phyloP scores from a whole-genome alignment of 2,888 invertebrate species.

The Drosophila acutilabella region DNA sequence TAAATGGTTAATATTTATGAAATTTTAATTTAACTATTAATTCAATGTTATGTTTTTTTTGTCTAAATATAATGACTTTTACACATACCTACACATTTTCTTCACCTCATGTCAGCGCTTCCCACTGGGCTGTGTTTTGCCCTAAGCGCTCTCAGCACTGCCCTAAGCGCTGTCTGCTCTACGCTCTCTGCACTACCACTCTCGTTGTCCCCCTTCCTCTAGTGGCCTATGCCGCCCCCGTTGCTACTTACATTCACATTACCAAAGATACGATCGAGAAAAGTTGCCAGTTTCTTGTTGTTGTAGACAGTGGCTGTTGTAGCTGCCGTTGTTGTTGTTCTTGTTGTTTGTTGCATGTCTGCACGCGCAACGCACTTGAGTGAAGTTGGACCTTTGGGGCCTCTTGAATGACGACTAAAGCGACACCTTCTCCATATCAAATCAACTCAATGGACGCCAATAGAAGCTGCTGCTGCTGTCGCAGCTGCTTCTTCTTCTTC shows the following conservation, averaged over 20 bases:
- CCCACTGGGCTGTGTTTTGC: no score
- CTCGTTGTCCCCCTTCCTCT: neutral
- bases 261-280: slow-evolving; percentile 60
- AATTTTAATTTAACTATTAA: no score
- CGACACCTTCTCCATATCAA: slow-evolving; percentile 74
- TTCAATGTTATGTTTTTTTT: no score
- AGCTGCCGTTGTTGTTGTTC: slow-evolving; percentile 29
- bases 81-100: no score
- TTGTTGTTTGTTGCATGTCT: slow-evolving; percentile 67
- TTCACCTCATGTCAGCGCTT: no score
- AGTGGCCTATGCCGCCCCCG: slow-evolving; percentile 2
- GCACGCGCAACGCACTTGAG: slow-evolving; percentile 71
- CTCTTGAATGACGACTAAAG: slow-evolving; percentile 65
- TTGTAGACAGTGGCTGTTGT: slow-evolving; percentile 11
- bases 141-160: no score
- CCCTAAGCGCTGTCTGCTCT: no score
- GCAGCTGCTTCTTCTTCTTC: slow-evolving; percentile 13
- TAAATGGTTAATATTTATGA: no score
- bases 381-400: slow-evolving; percentile 35
- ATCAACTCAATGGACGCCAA: slow-evolving; percentile 62
- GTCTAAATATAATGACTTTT: no score
- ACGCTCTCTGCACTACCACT: no score
- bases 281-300: slow-evolving; percentile 29
- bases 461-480: slow-evolving; percentile 63
- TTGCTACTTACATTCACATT: slow-evolving; percentile 55